Conservation (phyloP, 1,140 invertebrate genomes). For the Panagrolaimus sp. region DNA sequence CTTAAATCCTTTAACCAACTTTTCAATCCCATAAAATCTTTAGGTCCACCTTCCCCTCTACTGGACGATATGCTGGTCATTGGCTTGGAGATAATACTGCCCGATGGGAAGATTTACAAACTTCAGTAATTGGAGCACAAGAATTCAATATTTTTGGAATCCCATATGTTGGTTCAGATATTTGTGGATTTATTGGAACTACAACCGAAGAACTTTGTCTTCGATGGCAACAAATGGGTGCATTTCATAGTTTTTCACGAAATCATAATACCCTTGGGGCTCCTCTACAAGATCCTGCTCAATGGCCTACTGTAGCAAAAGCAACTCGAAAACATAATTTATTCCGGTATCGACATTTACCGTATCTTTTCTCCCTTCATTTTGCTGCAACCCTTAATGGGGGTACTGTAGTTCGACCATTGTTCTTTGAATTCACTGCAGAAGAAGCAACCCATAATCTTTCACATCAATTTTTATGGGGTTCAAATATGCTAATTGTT, state of each 20-base stretch:
- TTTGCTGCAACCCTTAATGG: constrained; percentile 42
- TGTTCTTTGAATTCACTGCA: constrained; percentile 52
- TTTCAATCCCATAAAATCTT: too few species aligned
- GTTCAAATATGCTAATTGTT: constrained; percentile 35
- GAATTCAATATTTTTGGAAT: constrained; percentile 77
- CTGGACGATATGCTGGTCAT: constrained; percentile 75
- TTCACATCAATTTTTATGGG: constrained; percentile 52
- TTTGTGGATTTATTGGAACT: constrained; percentile 60
- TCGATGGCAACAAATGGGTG: constrained; percentile 53
- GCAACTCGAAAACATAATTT: constrained; percentile 55
- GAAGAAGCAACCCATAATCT: constrained; percentile 34
- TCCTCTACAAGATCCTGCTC: constrained; percentile 50
- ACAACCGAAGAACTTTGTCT: constrained; percentile 60
- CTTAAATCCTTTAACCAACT: too few species aligned
- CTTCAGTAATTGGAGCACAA: constrained; percentile 60
- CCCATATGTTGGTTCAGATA: constrained; percentile 57
- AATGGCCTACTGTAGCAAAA: constrained; percentile 53
- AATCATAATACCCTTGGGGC: constrained; percentile 48
- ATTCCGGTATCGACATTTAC: constrained; percentile 55
- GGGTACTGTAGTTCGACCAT: constrained; percentile 51
- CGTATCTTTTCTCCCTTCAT: constrained; percentile 57
- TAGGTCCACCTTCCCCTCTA: constrained; percentile 65
- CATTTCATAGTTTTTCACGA: constrained; percentile 45
- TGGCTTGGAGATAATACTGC: constrained; percentile 77
- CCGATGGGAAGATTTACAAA: constrained; percentile 62